These are phyloP conservation scores for Coregonus ussuriensis DNA, from an alignment of 2,797 vertebrate genomes.

Conservation along the genomic window DNA sequence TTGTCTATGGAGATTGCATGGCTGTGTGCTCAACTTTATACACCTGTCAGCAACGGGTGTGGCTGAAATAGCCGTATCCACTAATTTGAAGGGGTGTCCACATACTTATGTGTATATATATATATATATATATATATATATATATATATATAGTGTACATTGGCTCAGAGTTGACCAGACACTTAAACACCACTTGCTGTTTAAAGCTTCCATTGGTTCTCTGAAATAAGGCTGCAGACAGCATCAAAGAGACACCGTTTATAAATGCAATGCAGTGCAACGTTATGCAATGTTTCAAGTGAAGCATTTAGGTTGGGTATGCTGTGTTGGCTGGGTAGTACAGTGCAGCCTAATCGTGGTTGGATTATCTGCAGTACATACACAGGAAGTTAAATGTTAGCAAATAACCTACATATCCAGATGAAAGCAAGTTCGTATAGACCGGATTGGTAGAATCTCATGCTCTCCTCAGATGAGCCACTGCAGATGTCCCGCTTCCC, in stretches of 20 bases:
- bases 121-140: too few species aligned
- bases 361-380: neutral
- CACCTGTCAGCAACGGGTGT: too few species aligned
- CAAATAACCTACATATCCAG: neutral
- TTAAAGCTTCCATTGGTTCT: neutral
- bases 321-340: neutral
- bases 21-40: too few species aligned
- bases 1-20: too few species aligned
- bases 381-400: neutral
- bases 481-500: neutral
- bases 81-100: too few species aligned
- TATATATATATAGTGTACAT: too few species aligned
- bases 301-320: neutral
- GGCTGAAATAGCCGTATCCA: too few species aligned
- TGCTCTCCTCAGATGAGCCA: neutral
- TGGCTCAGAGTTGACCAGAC: neutral
- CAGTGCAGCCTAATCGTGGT: neutral
- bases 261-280: neutral
- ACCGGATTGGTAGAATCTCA: neutral
- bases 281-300: neutral
- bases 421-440: neutral
- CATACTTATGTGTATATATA: too few species aligned
- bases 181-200: constrained; percentile 39
- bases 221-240: neutral
- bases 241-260: neutral